Conservation (phyloP, 2,797 vertebrate genomes). For the Danio choprae region DNA sequence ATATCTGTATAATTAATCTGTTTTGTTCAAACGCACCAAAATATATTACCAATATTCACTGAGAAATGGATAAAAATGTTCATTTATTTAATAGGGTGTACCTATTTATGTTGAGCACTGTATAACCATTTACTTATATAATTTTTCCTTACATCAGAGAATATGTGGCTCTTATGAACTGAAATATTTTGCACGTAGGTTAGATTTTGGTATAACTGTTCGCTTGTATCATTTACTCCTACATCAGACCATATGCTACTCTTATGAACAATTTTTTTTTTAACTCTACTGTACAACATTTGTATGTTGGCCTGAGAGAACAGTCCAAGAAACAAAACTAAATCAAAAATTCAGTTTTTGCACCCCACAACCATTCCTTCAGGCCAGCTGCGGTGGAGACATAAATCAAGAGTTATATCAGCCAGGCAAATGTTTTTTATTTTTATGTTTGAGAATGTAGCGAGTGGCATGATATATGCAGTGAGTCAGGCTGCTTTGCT, state of each 20-base stretch:
- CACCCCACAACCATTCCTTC: not conserved
- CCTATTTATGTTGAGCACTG: too few species aligned
- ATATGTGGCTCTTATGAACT: too few species aligned
- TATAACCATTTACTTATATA: too few species aligned
- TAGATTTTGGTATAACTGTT: not conserved
- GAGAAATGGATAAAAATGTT: too few species aligned
- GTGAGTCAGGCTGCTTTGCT: conserved; percentile 61
- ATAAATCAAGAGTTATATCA: not conserved
- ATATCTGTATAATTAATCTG: too few species aligned
- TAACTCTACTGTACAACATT: not conserved
- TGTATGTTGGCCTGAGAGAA: not conserved
- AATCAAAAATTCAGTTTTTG: not conserved
- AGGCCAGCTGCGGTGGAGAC: not conserved
- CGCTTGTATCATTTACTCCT: not conserved
- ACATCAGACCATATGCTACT: not conserved
- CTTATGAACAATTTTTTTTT: not conserved
- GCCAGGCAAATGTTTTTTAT: conserved; percentile 13
- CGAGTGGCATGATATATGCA: conserved; percentile 33
- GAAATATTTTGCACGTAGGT: too few species aligned
- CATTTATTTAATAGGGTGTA: too few species aligned
- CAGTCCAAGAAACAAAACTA: not conserved
- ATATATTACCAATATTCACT: too few species aligned
- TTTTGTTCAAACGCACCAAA: too few species aligned
- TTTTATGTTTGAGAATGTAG: conserved; percentile 1
- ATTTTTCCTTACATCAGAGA: too few species aligned